phyloP scores from a whole-genome alignment of 2,113 vertebrate species.

The Actenoides hombroni region DNA sequence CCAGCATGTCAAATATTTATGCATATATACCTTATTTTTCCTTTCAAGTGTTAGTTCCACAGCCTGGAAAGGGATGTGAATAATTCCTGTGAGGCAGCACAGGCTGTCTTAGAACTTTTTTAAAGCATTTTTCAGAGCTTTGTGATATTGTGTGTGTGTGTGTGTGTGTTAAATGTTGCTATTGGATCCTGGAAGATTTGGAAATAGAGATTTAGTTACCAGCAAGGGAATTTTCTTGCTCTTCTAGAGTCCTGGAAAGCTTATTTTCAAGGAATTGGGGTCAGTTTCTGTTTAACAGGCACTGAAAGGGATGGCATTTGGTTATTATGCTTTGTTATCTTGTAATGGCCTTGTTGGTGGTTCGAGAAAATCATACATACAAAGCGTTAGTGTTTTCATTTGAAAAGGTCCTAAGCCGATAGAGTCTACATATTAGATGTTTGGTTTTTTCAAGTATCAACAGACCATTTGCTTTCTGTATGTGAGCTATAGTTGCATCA shows the following conservation, averaged over 20 bases:
- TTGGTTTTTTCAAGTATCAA: not conserved
- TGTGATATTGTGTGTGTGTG: not conserved
- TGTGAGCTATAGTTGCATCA: not conserved
- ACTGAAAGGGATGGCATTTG: not conserved
- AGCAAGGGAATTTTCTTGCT: conserved; percentile 8
- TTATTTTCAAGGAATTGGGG: conserved; percentile 20
- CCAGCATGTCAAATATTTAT: conserved; percentile 52
- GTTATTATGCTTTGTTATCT: not conserved
- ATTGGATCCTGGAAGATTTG: conserved; percentile 41
- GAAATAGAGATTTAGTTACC: conserved; percentile 9
- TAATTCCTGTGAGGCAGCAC: conserved; percentile 33
- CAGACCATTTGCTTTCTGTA: conserved; percentile 4
- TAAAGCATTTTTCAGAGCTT: conserved; percentile 41
- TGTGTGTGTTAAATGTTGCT: conserved; percentile 10
- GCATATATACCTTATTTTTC: conserved; percentile 33
- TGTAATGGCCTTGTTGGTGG: not conserved
- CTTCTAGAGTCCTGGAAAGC: conserved; percentile 3
- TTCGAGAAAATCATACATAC: not conserved
- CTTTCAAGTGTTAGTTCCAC: conserved; percentile 27
- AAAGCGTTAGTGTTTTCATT: not conserved
- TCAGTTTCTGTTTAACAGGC: not conserved
- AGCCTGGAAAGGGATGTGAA: not conserved
- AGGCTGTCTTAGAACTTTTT: conserved; percentile 31
- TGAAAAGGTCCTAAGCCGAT: not conserved
- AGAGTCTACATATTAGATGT: not conserved